Percentiles rank a stretch among this genome's conserved stretches.
Conservation (phyloP, 2,113 vertebrate genomes). For the Boulengerochromis microlepis region DNA sequence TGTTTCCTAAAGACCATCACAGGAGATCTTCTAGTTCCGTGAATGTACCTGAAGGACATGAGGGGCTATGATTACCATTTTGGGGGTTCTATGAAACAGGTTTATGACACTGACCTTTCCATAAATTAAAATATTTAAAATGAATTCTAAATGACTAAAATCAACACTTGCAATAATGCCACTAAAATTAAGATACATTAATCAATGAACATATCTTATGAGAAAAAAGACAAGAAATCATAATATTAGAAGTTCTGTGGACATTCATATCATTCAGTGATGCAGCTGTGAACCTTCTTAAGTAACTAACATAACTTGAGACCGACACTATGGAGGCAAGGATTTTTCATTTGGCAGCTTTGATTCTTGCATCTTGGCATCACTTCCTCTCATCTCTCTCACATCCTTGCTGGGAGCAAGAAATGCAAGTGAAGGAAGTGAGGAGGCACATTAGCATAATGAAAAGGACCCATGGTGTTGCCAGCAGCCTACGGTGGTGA, state of each 20-base stretch:
- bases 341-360: neutral
- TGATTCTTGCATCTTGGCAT: neutral
- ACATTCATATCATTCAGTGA: neutral
- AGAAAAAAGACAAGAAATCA: neutral
- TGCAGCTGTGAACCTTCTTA: neutral
- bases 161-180: accelerated
- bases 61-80: neutral
- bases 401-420: neutral
- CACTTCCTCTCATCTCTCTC: neutral
- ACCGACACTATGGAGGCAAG: neutral
- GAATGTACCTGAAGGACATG: neutral
- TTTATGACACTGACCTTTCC: neutral
- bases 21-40: neutral
- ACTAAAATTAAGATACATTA: neutral
- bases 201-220: neutral
- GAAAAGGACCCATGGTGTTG: neutral
- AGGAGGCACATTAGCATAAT: neutral
- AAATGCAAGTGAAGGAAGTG: neutral
- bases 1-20: neutral
- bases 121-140: neutral
- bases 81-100: neutral
- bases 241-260: neutral
- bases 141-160: neutral
- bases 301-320: neutral
- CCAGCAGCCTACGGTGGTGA: neutral